Conservation (phyloP, 1,140 invertebrate genomes). For the Magallana gigas region DNA sequence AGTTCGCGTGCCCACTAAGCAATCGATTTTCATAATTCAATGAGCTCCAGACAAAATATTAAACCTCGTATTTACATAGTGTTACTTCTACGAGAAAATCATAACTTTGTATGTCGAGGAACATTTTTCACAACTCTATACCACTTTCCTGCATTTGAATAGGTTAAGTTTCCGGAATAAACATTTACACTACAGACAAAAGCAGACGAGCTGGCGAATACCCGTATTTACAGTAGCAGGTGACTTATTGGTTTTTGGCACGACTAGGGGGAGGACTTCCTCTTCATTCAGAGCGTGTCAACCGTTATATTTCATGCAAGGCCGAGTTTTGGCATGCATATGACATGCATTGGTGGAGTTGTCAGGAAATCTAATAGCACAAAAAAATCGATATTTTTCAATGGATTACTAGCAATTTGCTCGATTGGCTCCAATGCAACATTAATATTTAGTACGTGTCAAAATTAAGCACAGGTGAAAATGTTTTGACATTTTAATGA, state of each 20-base stretch:
- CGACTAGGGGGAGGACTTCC: neutral
- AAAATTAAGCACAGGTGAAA: slow-evolving; percentile 18
- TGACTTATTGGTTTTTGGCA: neutral
- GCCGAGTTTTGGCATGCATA: slow-evolving; percentile 29
- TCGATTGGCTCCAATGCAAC: slow-evolving; percentile 7
- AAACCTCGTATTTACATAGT: neutral
- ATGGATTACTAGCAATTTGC: neutral
- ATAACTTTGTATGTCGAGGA: no score
- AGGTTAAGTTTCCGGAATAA: neutral
- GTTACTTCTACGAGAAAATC: no score
- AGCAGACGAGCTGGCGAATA: neutral
- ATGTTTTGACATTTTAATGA: slow-evolving; percentile 26
- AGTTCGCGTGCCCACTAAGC: neutral
- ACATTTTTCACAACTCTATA: no score
- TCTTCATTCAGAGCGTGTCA: slow-evolving; percentile 24
- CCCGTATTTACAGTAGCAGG: neutral
- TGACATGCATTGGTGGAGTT: slow-evolving; percentile 25
- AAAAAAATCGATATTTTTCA: neutral
- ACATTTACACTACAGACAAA: neutral
- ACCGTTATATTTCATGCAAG: slow-evolving; percentile 33
- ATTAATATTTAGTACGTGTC: slow-evolving; percentile 38
- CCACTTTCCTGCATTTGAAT: neutral
- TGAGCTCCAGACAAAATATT: neutral
- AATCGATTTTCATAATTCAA: neutral
- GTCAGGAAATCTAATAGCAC: neutral